phyloP scores from a whole-genome alignment of 2,797 vertebrate species.

The Notolepis coatsorum region DNA sequence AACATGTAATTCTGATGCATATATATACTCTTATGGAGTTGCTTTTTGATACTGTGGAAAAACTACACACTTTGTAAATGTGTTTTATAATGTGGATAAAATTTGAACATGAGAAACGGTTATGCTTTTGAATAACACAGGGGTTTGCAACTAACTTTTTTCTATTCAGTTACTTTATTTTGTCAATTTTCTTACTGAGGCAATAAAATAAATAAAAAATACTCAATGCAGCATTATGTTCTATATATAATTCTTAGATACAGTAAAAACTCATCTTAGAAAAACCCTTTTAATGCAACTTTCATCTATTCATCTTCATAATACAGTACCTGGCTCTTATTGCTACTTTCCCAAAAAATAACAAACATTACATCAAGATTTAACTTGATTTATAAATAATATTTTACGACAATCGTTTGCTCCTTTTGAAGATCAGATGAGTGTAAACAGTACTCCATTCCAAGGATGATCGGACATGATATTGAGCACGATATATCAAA shows the following conservation, averaged over 20 bases:
- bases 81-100: conserved; percentile 54
- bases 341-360: neutral
- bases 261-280: neutral
- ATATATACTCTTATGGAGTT: conserved; percentile 4
- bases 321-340: neutral
- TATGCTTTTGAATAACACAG: conserved; percentile 19
- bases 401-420: neutral
- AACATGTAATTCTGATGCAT: conserved; percentile 26
- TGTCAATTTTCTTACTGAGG: conserved; percentile 61
- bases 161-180: conserved; percentile 50
- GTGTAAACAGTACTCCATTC: conserved; percentile 15
- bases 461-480: conserved; percentile 26
- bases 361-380: neutral
- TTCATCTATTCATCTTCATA: neutral
- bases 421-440: neutral
- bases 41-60: conserved; percentile 56
- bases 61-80: conserved; percentile 46
- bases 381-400: neutral
- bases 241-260: neutral
- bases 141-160: conserved; percentile 34
- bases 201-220: conserved; percentile 56
- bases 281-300: neutral
- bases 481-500: no score
- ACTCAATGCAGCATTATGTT: conserved; percentile 30
- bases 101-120: conserved; percentile 9